Evolutionary conservation across 2,888 invertebrate species (phyloP), one percentile per base, ranked within the genome.

Genomic region (Anaspis maculata): DNA sequence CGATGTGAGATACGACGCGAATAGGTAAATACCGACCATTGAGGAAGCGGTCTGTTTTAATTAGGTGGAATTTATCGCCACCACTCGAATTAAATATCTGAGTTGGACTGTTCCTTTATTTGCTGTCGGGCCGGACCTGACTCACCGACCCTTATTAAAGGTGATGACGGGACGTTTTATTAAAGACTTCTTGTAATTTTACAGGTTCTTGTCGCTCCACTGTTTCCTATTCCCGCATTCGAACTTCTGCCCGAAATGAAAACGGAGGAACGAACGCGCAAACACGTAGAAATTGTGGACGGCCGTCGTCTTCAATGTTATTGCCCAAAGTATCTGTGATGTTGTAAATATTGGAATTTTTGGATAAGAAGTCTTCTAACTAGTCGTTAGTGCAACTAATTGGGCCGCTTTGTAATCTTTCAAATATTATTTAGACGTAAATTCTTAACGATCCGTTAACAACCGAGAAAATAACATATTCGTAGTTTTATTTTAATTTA

Each of bases 211-310:
- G 56, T 90, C 90, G 41, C 74, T 91, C 49, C 91, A 91, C 66
- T 91, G 91, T 68, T 83, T 82, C 65, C 74, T 91, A 48, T 90
- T 86, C 67, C 89, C 90, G 30, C 77, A 85, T 64, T 82, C 82
- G 62, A 77, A 79, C 57, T 83, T 83, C 67, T 91, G 91, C 61
- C 84, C 84, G 45, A 76, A 76, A 70, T 76, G 73, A 68, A 42
- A 30, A 15, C 2, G 10, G 6, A 9, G 21, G 33, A 19, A 39
- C 27, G 39, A 46, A 42, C 38, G 39, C 44, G 44, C 30, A 27
- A 41, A 33, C 2, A 27, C 9, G 11, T 14, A 14, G 27, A 27
- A 13, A 28, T 10, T 23, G 27, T 26, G 15, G 32, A 38, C 43
- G 33, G 37, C 37, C 31, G 38, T 19, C 28, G 40, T 14, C 15